Base-by-base conservation (phyloP, 92 coral and sea anemone species). In the Desmophyllum pertusum region DNA sequence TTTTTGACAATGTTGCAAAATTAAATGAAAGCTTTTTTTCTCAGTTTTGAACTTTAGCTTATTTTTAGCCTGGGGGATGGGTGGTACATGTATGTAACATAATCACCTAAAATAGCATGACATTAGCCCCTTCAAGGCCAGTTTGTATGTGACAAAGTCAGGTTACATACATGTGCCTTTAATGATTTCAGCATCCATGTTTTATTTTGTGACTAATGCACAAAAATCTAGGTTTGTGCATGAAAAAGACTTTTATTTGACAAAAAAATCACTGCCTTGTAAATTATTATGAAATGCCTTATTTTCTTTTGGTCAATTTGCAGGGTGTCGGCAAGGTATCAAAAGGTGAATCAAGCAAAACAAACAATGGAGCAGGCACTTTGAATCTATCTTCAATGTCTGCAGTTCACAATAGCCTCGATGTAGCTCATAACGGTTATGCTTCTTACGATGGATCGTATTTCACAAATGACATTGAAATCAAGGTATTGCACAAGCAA, bases 381-480 rank as follows among this genome's bases (percentile, higher is more conserved):
- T 75, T n/a, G 35, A 27, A 33, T 30, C 7, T 33, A 35, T 29
- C 78, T 30, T 14, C 78, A 40, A n/a, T 46, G 13, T 27, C 89
- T 48, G 38, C 59, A 29, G 42, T 67, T 73, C 91, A 83, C 30
- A 86, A 87, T 70, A 74, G 78, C 77, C 31, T 86, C 6, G 95
- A 86, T 33, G 86, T 91, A 3, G 89, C 85, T 14, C 92, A 79
- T 57, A 92, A 92, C 81, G 95, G 93, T 17, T 81, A 73, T 62
- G 67, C 79, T 50, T 57, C 79, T 0, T 67, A 81, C 38, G 85
- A 73, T 33, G 81, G 75, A 64, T 61, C 79, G 53, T 53, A 76
- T 19, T 46, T 76, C 25, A 21, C 17, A 74, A 84, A 84, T 64
- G 87, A 84, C 61, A 35, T 74, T 23, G 87, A 91, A 68, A 80